These are phyloP conservation scores for Hylaeus volcanicus DNA, from an alignment of 1,140 invertebrate genomes.

Conservation along the genomic window DNA sequence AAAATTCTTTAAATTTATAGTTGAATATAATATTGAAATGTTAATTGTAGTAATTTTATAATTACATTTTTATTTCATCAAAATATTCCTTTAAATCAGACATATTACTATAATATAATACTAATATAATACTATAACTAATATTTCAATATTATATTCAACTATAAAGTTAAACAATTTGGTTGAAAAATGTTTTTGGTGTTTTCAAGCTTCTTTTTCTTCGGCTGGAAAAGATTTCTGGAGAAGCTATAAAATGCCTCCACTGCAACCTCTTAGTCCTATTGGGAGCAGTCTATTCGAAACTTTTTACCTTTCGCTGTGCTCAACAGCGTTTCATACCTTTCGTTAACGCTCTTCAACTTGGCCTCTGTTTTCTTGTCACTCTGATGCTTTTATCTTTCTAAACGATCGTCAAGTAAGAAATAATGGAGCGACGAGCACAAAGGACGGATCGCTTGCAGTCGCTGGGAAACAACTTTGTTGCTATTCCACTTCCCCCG, in stretches of 20 bases:
- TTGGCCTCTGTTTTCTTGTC: neutral
- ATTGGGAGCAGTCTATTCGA: slow-evolving; percentile 1
- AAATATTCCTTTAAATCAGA: no score
- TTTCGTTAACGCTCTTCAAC: neutral
- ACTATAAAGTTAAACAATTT: no score
- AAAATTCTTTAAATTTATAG: no score
- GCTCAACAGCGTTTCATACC: neutral
- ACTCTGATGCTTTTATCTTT: slow-evolving; percentile 9
- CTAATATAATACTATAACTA: no score
- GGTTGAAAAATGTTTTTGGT: no score
- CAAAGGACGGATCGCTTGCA: neutral
- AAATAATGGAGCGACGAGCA: neutral
- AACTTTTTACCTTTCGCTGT: neutral
- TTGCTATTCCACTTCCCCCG: neutral
- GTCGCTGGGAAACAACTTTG: slow-evolving; percentile 1
- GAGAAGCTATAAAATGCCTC: neutral
- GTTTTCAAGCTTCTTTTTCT: neutral
- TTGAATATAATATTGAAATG: no score
- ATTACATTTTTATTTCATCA: no score
- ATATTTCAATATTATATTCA: no score
- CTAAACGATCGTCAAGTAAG: neutral
- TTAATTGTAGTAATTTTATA: no score
- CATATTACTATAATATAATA: no score
- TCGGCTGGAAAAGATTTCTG: neutral
- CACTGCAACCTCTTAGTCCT: slow-evolving; percentile 3